These are phyloP conservation scores for Martes martes DNA, from an alignment of 2,113 vertebrate genomes.

Conservation along the genomic window DNA sequence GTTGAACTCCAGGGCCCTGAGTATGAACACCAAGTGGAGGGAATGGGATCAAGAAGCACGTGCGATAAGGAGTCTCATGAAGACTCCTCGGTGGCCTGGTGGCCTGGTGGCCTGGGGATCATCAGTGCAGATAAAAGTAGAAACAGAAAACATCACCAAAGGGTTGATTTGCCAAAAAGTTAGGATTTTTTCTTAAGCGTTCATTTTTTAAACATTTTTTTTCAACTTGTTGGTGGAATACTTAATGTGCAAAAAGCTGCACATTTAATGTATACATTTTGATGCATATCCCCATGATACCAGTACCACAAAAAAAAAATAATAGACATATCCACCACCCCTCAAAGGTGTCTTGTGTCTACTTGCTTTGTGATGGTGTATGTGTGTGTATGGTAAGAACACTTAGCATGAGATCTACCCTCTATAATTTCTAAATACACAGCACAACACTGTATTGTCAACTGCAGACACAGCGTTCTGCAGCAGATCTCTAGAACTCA, in stretches of 20 bases:
- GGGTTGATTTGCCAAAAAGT: neutral
- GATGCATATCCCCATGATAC: neutral
- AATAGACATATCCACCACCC: neutral
- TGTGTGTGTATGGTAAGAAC: neutral
- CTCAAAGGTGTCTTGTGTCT: neutral
- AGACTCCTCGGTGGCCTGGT: neutral
- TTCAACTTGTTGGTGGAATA: neutral
- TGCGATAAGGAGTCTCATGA: neutral
- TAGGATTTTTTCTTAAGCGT: neutral
- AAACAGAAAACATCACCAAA: neutral
- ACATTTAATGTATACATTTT: neutral
- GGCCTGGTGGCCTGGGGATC: neutral
- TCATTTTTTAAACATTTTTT: neutral
- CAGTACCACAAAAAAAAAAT: neutral
- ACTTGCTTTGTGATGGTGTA: neutral
- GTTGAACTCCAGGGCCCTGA: neutral
- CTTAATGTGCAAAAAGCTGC: neutral
- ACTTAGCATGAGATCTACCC: neutral
- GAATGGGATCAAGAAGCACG: neutral
- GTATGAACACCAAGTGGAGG: neutral
- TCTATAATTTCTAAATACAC: neutral
- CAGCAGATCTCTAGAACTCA: neutral
- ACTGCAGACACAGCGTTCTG: neutral
- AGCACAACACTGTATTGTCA: neutral
- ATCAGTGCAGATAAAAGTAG: neutral